Evolutionary conservation across 2,113 vertebrate species (phyloP).

Genomic region (Tragelaphus strepsiceros): DNA sequence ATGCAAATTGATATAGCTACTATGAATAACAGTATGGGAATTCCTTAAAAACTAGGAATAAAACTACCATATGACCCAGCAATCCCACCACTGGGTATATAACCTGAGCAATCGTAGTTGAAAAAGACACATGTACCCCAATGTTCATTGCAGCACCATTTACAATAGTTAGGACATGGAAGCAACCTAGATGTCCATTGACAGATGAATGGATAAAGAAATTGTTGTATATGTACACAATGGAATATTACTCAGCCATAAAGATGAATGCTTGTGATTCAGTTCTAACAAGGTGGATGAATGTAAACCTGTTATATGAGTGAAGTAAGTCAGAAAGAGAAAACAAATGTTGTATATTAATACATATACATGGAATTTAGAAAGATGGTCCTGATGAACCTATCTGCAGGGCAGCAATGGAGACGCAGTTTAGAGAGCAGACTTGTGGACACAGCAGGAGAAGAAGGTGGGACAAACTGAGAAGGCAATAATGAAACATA

Average conservation of each 20-base stretch:
- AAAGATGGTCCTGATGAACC: not conserved
- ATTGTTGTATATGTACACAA: not conserved
- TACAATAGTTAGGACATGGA: not conserved
- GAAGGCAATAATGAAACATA: not conserved
- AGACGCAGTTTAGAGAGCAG: not conserved
- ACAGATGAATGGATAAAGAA: not conserved
- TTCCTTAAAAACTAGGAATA: not conserved
- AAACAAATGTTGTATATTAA: not conserved
- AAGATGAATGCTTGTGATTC: not conserved
- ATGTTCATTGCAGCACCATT: not conserved
- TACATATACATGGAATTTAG: not conserved
- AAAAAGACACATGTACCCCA: not conserved
- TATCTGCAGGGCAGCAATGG: not conserved
- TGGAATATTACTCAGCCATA: not conserved
- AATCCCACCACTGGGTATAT: not conserved
- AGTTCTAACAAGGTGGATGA: not conserved
- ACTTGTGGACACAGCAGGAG: not conserved
- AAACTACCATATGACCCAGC: not conserved
- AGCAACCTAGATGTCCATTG: not conserved
- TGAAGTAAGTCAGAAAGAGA: not conserved
- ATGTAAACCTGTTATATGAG: not conserved
- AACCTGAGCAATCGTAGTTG: not conserved
- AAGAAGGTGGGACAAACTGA: not conserved
- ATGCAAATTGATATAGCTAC: not conserved
- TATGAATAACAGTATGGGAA: not conserved